A percentile compares a stretch with the other conserved stretches of the same genome.
Conservation (phyloP, 2,113 vertebrate genomes). For the Pipra filicauda region DNA sequence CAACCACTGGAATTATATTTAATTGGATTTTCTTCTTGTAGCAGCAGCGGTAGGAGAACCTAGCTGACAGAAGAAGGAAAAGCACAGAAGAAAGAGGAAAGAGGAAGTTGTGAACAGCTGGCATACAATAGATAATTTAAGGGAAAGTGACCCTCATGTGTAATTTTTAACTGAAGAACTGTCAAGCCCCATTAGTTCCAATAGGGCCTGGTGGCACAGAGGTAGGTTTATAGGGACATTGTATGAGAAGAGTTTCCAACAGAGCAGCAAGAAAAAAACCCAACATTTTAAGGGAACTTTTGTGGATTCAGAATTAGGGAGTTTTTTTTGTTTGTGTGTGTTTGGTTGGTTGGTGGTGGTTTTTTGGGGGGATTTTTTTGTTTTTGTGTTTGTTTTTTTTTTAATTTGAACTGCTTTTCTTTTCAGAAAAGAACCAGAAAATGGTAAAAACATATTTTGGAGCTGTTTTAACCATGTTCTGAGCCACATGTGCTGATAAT, state of each 20-base stretch:
- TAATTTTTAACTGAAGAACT: constrained; percentile 86
- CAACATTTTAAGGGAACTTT: constrained; percentile 49
- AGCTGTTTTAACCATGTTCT: not conserved
- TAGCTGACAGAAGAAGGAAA: too few relatives aligned
- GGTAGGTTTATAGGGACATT: constrained; percentile 70
- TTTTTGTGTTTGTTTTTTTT: not conserved
- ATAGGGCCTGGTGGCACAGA: constrained; percentile 69
- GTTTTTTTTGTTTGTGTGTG: not conserved
- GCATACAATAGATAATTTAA: constrained; percentile 84
- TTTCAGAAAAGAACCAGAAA: constrained; percentile 29
- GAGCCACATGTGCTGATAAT: constrained; percentile 40
- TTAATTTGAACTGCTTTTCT: not conserved
- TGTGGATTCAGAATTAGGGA: not conserved
- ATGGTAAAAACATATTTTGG: constrained; percentile 41
- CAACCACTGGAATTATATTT: too few relatives aligned
- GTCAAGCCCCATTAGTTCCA: constrained; percentile 84
- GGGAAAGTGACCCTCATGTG: constrained; percentile 84
- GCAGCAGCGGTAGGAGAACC: too few relatives aligned
- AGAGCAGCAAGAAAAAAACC: constrained; percentile 3
- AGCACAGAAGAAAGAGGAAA: too few relatives aligned
- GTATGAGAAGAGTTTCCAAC: constrained; percentile 64
- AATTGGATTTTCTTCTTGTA: too few relatives aligned
- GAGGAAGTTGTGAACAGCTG: constrained; percentile 77
- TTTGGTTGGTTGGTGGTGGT: not conserved
- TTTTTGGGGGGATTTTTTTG: not conserved